Evolutionary conservation across 2,888 invertebrate genomes (phyloP).

Genomic region (Sesia apiformis): DNA sequence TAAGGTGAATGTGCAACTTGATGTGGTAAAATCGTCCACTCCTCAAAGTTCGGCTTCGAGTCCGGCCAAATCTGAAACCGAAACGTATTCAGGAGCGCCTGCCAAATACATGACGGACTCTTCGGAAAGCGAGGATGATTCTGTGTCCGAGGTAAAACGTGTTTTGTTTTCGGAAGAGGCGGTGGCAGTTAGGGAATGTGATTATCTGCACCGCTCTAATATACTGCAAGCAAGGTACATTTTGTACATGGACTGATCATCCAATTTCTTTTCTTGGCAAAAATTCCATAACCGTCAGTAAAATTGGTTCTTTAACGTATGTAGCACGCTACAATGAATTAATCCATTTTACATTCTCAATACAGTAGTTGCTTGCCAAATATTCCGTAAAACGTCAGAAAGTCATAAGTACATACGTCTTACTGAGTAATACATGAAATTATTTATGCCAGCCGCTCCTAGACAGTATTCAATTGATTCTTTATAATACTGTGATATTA

Average conservation of each 20-base stretch:
- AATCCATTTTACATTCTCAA: conserved; percentile 50
- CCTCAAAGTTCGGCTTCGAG: conserved; percentile 89
- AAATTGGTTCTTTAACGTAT: conserved; percentile 22
- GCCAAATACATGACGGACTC: conserved; percentile 94
- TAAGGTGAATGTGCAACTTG: conserved; percentile 84
- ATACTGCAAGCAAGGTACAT: conserved; percentile 79
- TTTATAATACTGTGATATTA: conserved; percentile 43
- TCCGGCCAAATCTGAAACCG: conserved; percentile 89
- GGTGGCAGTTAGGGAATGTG: conserved; percentile 71
- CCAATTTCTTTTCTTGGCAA: conserved; percentile 42
- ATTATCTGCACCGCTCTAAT: conserved; percentile 75
- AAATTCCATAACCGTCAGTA: conserved; percentile 23
- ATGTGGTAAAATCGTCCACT: conserved; percentile 83
- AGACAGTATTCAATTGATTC: conserved; percentile 57
- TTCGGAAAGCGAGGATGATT: conserved; percentile 97
- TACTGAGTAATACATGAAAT: conserved; percentile 69
- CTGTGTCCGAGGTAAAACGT: conserved; percentile 93
- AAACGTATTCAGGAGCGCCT: conserved; percentile 88
- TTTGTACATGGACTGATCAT: conserved; percentile 71
- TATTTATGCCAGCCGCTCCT: conserved; percentile 61
- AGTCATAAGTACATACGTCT: conserved; percentile 71
- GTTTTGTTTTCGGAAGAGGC: conserved; percentile 72
- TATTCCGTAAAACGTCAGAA: conserved; percentile 75
- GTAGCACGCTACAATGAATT: conserved; percentile 47
- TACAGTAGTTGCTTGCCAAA: conserved; percentile 71